Conservation (phyloP, 2,888 invertebrate species). For the Drosophila anceps region DNA sequence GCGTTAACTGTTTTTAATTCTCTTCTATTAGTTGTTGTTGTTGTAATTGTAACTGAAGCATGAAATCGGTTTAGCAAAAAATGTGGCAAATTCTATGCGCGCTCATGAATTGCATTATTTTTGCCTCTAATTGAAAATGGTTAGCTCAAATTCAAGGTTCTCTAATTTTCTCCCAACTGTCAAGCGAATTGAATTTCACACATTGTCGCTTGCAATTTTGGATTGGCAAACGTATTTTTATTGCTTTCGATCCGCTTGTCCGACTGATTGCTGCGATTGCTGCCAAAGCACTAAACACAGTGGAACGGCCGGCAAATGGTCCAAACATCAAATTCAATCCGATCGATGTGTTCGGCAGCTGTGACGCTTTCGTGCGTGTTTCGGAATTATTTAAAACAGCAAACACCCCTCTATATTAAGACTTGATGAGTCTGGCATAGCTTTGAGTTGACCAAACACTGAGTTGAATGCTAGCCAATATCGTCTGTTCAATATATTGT, state of each 20-base stretch:
- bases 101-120: constrained; percentile 71
- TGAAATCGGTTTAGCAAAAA: constrained; percentile 64
- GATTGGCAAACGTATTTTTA: not conserved
- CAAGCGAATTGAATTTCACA: constrained; percentile 47
- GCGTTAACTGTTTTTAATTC: constrained; percentile 40
- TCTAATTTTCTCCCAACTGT: constrained; percentile 53
- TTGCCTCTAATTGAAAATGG: constrained; percentile 35
- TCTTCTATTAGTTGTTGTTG: not conserved
- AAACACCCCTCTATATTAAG: not conserved
- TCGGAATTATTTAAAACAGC: constrained; percentile 12
- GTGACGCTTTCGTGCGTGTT: constrained; percentile 38
- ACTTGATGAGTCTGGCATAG: not conserved
- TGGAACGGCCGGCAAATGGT: constrained; percentile 10
- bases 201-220: constrained; percentile 40
- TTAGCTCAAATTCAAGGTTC: constrained; percentile 59
- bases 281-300: constrained; percentile 61
- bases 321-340: constrained; percentile 48
- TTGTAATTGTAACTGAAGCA: constrained; percentile 53
- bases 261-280: constrained; percentile 66
- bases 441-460: not conserved
- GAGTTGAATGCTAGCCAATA: not conserved
- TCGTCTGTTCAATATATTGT: not conserved
- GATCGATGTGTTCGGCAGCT: constrained; percentile 53
- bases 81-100: constrained; percentile 48
- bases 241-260: constrained; percentile 2